phyloP scores from a whole-genome alignment of 2,888 invertebrate genomes.

The Tachina lurida region DNA sequence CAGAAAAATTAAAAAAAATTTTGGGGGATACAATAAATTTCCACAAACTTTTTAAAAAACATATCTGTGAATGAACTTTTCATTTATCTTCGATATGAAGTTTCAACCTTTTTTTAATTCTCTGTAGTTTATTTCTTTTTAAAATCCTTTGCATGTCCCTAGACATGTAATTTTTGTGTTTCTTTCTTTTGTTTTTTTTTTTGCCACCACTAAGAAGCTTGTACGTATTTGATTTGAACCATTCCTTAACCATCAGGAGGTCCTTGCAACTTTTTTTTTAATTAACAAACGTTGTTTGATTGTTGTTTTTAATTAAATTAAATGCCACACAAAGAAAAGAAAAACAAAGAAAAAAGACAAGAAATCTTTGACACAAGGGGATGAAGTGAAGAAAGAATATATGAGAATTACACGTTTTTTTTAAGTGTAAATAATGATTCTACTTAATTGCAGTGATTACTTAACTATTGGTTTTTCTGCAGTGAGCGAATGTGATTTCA shows the following conservation, averaged over 20 bases:
- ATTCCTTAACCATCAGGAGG: slow-evolving; percentile 70
- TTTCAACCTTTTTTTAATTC: slow-evolving; percentile 1
- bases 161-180: slow-evolving; percentile 1
- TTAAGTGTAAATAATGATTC: slow-evolving; percentile 72
- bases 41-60: slow-evolving; percentile 1
- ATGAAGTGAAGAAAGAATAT: slow-evolving; percentile 17
- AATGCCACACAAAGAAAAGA: slow-evolving; percentile 34
- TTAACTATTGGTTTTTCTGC: neutral
- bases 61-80: slow-evolving; percentile 63
- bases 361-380: neutral
- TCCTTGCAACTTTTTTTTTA: slow-evolving; percentile 58
- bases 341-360: slow-evolving; percentile 19
- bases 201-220: neutral
- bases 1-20: neutral
- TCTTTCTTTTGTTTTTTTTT: neutral
- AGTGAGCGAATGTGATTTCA: neutral
- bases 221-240: slow-evolving; percentile 9
- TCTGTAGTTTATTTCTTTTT: neutral
- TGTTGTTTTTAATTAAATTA: slow-evolving; percentile 70
- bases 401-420: slow-evolving; percentile 65
- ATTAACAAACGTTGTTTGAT: slow-evolving; percentile 71
- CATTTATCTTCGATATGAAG: slow-evolving; percentile 39
- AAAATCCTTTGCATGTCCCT: neutral
- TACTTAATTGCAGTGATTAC: slow-evolving; percentile 70
- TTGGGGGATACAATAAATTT: neutral